These are phyloP conservation scores for Cataglyphis cursor DNA, from an alignment of 2,888 invertebrate genomes.

Conservation along the genomic window DNA sequence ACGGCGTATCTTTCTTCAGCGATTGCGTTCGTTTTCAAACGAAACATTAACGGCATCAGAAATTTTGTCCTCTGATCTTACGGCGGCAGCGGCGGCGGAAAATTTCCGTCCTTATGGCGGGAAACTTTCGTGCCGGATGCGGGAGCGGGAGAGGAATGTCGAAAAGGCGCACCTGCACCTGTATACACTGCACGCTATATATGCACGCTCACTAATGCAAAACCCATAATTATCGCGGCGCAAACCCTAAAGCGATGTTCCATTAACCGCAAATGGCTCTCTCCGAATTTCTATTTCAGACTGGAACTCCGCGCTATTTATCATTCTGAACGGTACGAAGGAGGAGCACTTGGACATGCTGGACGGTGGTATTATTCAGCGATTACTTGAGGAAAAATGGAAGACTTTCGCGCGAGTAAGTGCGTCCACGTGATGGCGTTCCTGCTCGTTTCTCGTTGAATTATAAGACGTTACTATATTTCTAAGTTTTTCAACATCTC, in stretches of 20 bases:
- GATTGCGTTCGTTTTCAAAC: conserved; percentile 7
- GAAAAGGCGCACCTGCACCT: conserved; percentile 37
- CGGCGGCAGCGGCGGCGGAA: conserved; percentile 10
- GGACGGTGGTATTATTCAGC: conserved; percentile 98
- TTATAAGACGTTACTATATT: conserved; percentile 41
- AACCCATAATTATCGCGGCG: conserved; percentile 74
- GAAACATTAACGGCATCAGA: conserved; percentile 25
- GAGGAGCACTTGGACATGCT: conserved; percentile 99
- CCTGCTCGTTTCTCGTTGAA: conserved; percentile 52
- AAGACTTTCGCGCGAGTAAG: conserved; percentile 98
- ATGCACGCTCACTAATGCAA: conserved; percentile 67
- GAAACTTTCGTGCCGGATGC: conserved; percentile 45
- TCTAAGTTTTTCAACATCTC: conserved; percentile 9
- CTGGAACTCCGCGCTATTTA: conserved; percentile 99
- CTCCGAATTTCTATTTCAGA: conserved; percentile 89
- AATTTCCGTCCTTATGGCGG: conserved; percentile 30
- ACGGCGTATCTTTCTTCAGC: background rate
- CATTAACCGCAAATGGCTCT: conserved; percentile 73
- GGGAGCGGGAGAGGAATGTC: background rate
- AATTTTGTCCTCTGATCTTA: background rate
- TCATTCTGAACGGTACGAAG: conserved; percentile 98
- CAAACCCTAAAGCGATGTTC: conserved; percentile 73
- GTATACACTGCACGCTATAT: conserved; percentile 26
- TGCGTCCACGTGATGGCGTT: conserved; percentile 75
- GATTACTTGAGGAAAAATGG: conserved; percentile 99